A percentile compares a stretch with the other conserved stretches of the same genome.
These are phyloP conservation scores for Euclidia mi DNA, from an alignment of 2,888 invertebrate genomes.

Conservation along the genomic window DNA sequence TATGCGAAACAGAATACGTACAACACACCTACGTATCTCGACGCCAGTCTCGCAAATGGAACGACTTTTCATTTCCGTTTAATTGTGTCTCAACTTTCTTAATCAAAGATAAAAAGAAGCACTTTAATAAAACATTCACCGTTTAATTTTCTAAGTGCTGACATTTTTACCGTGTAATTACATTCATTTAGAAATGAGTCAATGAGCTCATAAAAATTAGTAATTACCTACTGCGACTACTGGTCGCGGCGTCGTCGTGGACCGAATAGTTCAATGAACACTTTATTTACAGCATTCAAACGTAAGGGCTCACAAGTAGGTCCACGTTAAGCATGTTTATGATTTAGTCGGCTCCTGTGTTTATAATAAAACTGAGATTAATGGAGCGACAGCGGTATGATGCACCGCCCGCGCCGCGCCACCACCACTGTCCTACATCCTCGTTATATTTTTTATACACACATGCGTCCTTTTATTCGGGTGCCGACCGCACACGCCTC, in stretches of 20 bases:
- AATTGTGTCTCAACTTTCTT: too few species aligned
- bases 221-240: slow-evolving; percentile 15
- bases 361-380: slow-evolving; percentile 87
- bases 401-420: slow-evolving; percentile 61
- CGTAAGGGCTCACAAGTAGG: slow-evolving; percentile 62
- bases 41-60: too few species aligned
- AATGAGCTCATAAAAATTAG: slow-evolving; percentile 24
- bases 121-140: too few species aligned
- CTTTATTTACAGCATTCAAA: slow-evolving; percentile 67
- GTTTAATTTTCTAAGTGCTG: not conserved
- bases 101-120: too few species aligned
- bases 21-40: not conserved
- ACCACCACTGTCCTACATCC: slow-evolving; percentile 69
- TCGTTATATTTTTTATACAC: slow-evolving; percentile 76
- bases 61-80: too few species aligned
- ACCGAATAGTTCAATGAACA: slow-evolving; percentile 58
- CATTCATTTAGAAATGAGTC: slow-evolving; percentile 10
- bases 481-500: slow-evolving; percentile 74
- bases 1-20: slow-evolving; percentile 8
- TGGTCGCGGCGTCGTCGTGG: slow-evolving; percentile 18
- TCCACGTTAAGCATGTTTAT: slow-evolving; percentile 80
- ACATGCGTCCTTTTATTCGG: slow-evolving; percentile 78
- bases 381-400: slow-evolving; percentile 71
- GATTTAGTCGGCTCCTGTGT: slow-evolving; percentile 82
- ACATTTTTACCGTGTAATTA: not conserved